Evolutionary conservation across 37 sponge, comb jelly and placozoan genomes (phyloP), one percentile per base, ranked within the genome.

Genomic region (Haliclona indistincta): DNA sequence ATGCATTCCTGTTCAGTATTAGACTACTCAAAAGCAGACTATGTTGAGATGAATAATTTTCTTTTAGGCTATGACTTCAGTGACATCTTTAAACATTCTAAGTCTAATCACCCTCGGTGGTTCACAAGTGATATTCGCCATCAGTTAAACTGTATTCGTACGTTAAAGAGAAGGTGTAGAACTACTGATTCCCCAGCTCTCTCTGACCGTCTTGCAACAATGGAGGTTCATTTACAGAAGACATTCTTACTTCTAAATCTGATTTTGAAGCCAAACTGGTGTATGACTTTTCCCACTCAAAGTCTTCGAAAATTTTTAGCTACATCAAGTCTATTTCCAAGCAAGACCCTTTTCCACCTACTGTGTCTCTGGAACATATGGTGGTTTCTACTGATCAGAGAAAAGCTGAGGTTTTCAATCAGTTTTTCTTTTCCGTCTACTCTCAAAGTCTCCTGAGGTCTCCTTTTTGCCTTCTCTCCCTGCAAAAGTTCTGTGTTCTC

Each of bases 11-110:
- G n/a, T n/a, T n/a, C n/a, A n/a, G n/a, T n/a, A n/a, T n/a, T n/a
- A n/a, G n/a, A 76, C 35, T 76, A 36, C 35, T 26, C 65, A 19
- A 76, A 64, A 63, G 52, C 52, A 26, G 63, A 76, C 63, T 76
- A 76, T 30, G 34, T 29, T 23, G 77, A 66, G 7, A 17, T 76
- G 38, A 29, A 22, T 7, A 3, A 63, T 52, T 64, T 45, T 23
- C 65, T 76, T 17, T 7, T 49, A 11, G 52, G 64, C 29, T 23
- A 19, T 34, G 66, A 76, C 54, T 63, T 49, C 38, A 44, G n/a
- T 45, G 6, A 7, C 29, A 4, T 2, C 26, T 40, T 63, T n/a
- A 3, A 45, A 3, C n/a, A 19, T 7, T 3, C 40, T 4, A 45
- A 11, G 38, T 23, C 36, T 2, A 10, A 65, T 2, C 36, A 55